Conservation (phyloP, 2,113 vertebrate species). For the Monopterus albus region DNA sequence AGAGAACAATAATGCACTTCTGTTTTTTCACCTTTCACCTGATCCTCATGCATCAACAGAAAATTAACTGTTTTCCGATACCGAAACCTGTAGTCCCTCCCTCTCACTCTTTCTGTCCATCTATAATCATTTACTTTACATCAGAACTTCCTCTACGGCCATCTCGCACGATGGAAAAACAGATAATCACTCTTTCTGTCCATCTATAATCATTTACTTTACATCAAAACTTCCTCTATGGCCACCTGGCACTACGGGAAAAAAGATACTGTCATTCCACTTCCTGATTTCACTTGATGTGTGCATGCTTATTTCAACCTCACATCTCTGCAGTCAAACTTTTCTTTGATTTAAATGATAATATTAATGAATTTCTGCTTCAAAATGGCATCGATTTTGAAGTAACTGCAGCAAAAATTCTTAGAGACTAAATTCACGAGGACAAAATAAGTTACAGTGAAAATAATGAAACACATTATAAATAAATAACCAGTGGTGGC, state of each 20-base stretch:
- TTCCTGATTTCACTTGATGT: constrained; percentile 59
- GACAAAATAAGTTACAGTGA: background rate
- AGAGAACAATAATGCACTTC: background rate
- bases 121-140: constrained; percentile 46
- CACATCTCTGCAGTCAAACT: background rate
- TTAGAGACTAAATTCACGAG: background rate
- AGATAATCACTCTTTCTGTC: background rate
- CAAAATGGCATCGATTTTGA: background rate
- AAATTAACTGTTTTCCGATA: background rate
- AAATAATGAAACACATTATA: background rate
- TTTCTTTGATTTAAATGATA: background rate
- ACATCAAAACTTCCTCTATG: constrained; percentile 56
- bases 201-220: constrained; percentile 43
- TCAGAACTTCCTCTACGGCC: constrained; percentile 54
- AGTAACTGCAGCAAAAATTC: background rate
- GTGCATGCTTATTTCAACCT: background rate
- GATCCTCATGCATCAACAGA: constrained; percentile 3
- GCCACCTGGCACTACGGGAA: constrained; percentile 13
- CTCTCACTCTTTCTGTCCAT: background rate
- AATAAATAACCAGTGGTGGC: background rate
- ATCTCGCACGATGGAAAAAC: constrained; percentile 20
- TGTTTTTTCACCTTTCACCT: background rate
- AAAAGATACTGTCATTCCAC: constrained; percentile 6
- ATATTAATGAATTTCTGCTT: background rate
- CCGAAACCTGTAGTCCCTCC: too few species aligned